Evolutionary conservation across 92 coral and sea anemone genomes (phyloP).

Genomic region (Porites rus): DNA sequence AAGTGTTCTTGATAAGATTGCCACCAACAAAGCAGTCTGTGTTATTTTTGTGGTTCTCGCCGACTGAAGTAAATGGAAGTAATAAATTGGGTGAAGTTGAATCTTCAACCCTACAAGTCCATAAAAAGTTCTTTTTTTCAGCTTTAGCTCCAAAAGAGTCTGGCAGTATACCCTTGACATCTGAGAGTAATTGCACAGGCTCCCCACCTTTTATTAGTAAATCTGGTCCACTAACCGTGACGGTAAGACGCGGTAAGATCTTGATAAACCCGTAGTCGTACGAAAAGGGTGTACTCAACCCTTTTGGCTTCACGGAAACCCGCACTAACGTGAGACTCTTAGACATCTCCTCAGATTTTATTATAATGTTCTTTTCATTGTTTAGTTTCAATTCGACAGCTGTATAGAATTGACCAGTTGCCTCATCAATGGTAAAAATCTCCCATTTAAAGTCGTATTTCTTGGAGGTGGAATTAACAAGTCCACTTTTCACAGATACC

Average conservation of each 20-base stretch:
- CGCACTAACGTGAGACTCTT: slow-evolving; percentile 68
- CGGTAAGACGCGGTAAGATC: slow-evolving; percentile 68
- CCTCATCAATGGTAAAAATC: slow-evolving; percentile 61
- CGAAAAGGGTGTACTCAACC: slow-evolving; percentile 61
- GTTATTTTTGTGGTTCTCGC: not conserved
- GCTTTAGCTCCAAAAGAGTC: slow-evolving; percentile 31
- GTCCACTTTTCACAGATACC: not conserved
- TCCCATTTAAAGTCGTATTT: slow-evolving; percentile 63
- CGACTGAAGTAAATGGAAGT: not conserved
- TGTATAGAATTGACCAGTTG: slow-evolving; percentile 63
- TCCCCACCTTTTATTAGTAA: slow-evolving; percentile 68
- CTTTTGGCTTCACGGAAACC: slow-evolving; percentile 57
- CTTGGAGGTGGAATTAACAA: slow-evolving; percentile 4
- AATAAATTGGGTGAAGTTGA: slow-evolving; percentile 1
- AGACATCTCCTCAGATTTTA: slow-evolving; percentile 42
- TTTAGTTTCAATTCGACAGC: slow-evolving; percentile 40
- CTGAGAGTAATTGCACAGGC: slow-evolving; percentile 9
- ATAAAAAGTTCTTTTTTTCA: not conserved
- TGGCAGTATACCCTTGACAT: not conserved
- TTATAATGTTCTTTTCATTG: slow-evolving; percentile 35
- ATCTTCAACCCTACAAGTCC: slow-evolving; percentile 31
- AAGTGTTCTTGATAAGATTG: slow-evolving; percentile 59
- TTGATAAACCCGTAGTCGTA: slow-evolving; percentile 79
- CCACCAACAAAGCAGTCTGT: slow-evolving; percentile 79
- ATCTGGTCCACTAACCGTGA: slow-evolving; percentile 58